phyloP scores from a whole-genome alignment of 2,888 invertebrate genomes.

The Napeogenes sylphis region DNA sequence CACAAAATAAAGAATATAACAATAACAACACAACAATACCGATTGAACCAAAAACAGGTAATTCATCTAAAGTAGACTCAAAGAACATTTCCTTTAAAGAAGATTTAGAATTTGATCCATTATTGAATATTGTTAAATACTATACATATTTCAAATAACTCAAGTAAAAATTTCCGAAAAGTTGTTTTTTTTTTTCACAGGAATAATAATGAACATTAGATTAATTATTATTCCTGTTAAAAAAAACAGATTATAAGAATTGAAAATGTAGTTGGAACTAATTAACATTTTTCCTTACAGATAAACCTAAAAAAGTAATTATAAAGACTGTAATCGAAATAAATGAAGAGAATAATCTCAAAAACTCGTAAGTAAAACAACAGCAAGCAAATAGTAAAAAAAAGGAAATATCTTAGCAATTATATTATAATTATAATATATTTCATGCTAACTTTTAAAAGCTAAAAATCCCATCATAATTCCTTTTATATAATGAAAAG shows the following conservation, averaged over 20 bases:
- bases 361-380: conserved; percentile 42
- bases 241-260: not conserved
- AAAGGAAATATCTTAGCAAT: not conserved
- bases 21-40: conserved; percentile 14
- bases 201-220: too few relatives aligned
- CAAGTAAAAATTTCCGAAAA: too few relatives aligned
- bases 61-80: not conserved
- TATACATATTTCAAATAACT: too few relatives aligned
- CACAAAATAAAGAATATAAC: conserved; percentile 3
- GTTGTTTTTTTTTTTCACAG: too few relatives aligned
- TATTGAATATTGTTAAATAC: too few relatives aligned
- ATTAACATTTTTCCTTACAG: conserved; percentile 32
- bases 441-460: too few relatives aligned
- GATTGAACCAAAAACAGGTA: not conserved
- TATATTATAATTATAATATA: not conserved
- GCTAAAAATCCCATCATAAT: too few relatives aligned
- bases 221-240: not conserved
- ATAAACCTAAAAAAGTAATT: conserved; percentile 44
- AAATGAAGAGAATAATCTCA: conserved; percentile 37
- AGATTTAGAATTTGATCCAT: not conserved
- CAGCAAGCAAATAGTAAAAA: not conserved
- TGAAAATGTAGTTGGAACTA: not conserved
- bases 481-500: too few relatives aligned
- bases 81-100: too few relatives aligned
- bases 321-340: conserved; percentile 62